Percentiles rank a stretch among this genome's conserved stretches.
These are phyloP conservation scores for Drosophila putrida DNA, from an alignment of 2,888 invertebrate genomes.

Conservation along the genomic window DNA sequence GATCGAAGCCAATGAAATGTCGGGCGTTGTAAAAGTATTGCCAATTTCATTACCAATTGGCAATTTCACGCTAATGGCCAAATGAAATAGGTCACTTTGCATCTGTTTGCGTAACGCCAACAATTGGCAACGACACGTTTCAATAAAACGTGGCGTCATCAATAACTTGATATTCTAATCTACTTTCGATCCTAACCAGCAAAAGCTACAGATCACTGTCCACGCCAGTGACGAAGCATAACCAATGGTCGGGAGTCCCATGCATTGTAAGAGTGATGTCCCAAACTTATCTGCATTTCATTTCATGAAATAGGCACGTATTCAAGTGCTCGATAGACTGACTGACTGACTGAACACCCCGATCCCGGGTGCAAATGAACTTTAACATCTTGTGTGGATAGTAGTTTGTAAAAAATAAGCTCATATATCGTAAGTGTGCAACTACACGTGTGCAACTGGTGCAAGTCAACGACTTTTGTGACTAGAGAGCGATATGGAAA, in stretches of 20 bases:
- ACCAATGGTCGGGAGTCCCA: conserved; percentile 5
- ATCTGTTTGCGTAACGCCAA: conserved; percentile 39
- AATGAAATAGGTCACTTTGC: conserved; percentile 39
- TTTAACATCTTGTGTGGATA: conserved; percentile 34
- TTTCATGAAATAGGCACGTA: conserved; percentile 54
- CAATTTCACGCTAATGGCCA: conserved; percentile 58
- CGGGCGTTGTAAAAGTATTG: conserved; percentile 61
- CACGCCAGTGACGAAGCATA: neutral
- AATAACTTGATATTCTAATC: neutral
- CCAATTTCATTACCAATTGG: conserved; percentile 72
- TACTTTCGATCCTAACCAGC: neutral
- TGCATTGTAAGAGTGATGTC: conserved; percentile 24
- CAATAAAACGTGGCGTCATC: neutral
- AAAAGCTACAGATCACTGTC: neutral
- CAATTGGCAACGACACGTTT: conserved; percentile 29
- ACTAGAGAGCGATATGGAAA: conserved; percentile 9
- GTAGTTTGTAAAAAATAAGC: neutral
- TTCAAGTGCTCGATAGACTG: neutral
- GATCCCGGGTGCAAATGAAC: conserved; percentile 36
- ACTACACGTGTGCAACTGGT: conserved; percentile 53
- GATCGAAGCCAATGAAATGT: conserved; percentile 51
- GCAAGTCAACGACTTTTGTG: conserved; percentile 26
- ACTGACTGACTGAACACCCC: neutral
- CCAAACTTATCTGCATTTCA: neutral
- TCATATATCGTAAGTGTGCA: neutral